Base-by-base conservation (phyloP, 2,797 vertebrate species). In the Tadarida brasiliensis region DNA sequence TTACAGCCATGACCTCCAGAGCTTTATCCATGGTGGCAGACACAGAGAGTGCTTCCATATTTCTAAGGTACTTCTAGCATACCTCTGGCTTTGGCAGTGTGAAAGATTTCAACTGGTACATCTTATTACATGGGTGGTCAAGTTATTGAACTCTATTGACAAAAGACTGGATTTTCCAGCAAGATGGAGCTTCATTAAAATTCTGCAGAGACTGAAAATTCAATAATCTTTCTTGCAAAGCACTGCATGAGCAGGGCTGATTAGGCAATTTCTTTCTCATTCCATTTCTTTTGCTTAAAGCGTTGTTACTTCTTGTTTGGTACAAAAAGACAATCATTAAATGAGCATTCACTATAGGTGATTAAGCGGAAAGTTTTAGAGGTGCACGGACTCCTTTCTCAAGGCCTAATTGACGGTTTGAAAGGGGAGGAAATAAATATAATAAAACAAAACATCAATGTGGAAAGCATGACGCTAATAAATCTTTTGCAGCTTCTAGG, bases 41-140 rank as follows among this genome's bases (percentile, higher is more conserved):
- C 26, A 80, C 19, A 97, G 96, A 94, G 82, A 93, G 39, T 91
- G 61, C 73, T 96, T 98, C 80, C 94, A 88, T 96, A 94, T 98
- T 97, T 96, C 91, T 91, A 92, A 71, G 24, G 68, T 97, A 94
- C 96, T 96, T 98, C 93, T 94, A 97, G 95, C 90, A 95, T 57
- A 77, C 90, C 78, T 97, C 76, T 96, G 91, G 96, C 89, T 97
- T 96, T 98, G 95, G 98, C 98, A 97, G 98, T 98, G 97, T 98
- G 97, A 98, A 98, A 98, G 97, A 99, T 99, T 99, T 98, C 97
- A 98, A 98, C 98, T 98, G 98, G 98, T 98, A 98, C 98, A 99
- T 99, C 98, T 99, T 99, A 99, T 99, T 99, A 99, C 98, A 99
- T 98, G 99, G 99, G 98, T 99, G 99, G 98, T 98, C 98, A 88